A percentile compares a stretch with the other conserved stretches of the same genome.
Evolutionary conservation across 2,888 invertebrate species (phyloP).

Genomic region (Stenurella melanura): DNA sequence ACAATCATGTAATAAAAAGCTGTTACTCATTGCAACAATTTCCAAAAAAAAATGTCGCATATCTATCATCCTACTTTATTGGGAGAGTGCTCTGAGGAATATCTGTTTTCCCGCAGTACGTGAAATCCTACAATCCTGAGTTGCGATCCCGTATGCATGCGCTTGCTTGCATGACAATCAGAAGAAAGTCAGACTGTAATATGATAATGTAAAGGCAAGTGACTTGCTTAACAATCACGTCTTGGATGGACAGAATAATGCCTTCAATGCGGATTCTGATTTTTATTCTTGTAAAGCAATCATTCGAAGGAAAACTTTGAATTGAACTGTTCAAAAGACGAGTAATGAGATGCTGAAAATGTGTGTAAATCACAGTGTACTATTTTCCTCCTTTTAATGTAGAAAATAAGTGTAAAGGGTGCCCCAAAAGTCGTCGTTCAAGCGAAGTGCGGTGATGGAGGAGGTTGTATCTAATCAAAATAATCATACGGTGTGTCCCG

Average conservation of each 20-base stretch:
- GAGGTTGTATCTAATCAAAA: no score
- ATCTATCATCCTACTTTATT: not conserved
- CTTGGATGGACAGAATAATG: conserved; percentile 7
- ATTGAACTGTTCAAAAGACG: not conserved
- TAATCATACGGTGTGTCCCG: no score
- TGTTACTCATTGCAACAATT: not conserved
- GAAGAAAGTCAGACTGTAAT: not conserved
- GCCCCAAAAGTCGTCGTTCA: no score
- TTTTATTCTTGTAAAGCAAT: not conserved
- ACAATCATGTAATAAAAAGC: no score
- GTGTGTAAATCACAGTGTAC: not conserved
- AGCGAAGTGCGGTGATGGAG: no score
- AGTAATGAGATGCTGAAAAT: not conserved
- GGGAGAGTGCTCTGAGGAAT: not conserved
- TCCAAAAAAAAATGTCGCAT: not conserved
- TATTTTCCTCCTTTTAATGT: not conserved
- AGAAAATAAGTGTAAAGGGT: no score
- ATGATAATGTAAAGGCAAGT: not conserved
- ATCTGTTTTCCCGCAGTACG: not conserved
- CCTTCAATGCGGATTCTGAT: not conserved
- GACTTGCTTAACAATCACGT: not conserved
- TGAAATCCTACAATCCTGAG: not conserved
- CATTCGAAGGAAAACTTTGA: not conserved
- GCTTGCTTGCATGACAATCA: not conserved
- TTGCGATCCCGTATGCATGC: not conserved